These are phyloP conservation scores for Enteromius thamalakanensis DNA, from an alignment of 2,797 vertebrate genomes.

Conservation along the genomic window DNA sequence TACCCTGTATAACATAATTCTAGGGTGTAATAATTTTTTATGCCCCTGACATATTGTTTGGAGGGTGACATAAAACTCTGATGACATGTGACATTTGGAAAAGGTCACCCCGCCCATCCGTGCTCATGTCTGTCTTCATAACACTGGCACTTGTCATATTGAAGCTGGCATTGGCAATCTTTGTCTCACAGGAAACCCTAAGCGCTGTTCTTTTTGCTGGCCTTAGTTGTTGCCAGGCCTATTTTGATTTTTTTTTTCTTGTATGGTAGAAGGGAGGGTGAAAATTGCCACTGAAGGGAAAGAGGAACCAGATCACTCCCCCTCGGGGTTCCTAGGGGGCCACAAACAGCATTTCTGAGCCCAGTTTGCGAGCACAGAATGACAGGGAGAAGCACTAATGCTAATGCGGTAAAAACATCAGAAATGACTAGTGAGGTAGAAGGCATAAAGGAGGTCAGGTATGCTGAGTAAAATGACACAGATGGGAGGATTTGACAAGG, in stretches of 20 bases:
- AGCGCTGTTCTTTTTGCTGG: conserved; percentile 38
- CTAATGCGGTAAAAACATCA: conserved; percentile 83
- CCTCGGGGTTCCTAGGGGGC: conserved; percentile 67
- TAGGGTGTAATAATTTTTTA: conserved; percentile 98
- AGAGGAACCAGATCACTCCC: conserved; percentile 64
- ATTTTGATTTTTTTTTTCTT: conserved; percentile 25
- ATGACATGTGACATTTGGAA: conserved; percentile 99
- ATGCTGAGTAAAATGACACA: conserved; percentile 38
- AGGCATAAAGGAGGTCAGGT: conserved; percentile 26
- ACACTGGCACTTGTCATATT: conserved; percentile 84
- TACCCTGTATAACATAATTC: conserved; percentile 83
- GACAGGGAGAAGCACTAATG: conserved; percentile 78
- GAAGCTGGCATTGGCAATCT: conserved; percentile 84
- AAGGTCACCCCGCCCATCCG: conserved; percentile 94
- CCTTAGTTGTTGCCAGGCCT: conserved; percentile 13
- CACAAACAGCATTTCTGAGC: conserved; percentile 41
- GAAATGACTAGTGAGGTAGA: conserved; percentile 63
- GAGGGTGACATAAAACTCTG: conserved; percentile 98
- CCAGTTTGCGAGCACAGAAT: conserved; percentile 58
- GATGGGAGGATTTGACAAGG: conserved; percentile 53
- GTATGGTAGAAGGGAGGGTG: conserved; percentile 45
- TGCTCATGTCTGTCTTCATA: conserved; percentile 85
- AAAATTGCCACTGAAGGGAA: conserved; percentile 66
- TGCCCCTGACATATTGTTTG: conserved; percentile 98
- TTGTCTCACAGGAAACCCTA: conserved; percentile 66